Conservation (phyloP, 1,140 invertebrate species). For the Homarus americanus region DNA sequence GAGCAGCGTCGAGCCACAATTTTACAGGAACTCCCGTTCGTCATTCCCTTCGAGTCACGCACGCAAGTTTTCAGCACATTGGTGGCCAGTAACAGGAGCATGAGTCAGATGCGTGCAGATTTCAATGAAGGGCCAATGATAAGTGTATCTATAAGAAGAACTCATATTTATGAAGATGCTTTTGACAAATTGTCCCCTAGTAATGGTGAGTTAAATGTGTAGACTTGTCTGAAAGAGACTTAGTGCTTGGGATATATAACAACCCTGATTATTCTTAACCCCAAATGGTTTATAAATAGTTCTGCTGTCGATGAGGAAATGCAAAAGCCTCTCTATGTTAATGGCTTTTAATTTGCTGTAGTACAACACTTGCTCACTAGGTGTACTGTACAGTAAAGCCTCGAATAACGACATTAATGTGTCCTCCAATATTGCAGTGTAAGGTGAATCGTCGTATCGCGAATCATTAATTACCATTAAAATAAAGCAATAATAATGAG, state of each 20-base stretch:
- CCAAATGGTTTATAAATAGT: neutral
- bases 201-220: conserved; percentile 86
- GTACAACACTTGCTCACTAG: too few relatives aligned
- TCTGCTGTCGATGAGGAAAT: neutral
- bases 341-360: too few relatives aligned
- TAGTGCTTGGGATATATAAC: neutral
- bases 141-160: conserved; percentile 89
- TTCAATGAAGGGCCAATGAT: conserved; percentile 79
- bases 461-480: too few relatives aligned
- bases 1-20: conserved; percentile 93
- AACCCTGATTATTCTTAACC: too few relatives aligned
- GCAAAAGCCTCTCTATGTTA: neutral
- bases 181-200: conserved; percentile 94
- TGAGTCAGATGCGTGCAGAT: conserved; percentile 65
- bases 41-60: conserved; percentile 92
- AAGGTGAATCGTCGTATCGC: too few relatives aligned
- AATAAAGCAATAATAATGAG: too few relatives aligned
- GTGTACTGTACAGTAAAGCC: too few relatives aligned
- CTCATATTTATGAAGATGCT: conserved; percentile 98
- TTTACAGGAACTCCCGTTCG: conserved; percentile 94
- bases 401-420: too few relatives aligned
- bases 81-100: conserved; percentile 82
- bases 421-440: too few relatives aligned
- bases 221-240: too few relatives aligned
- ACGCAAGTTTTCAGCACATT: conserved; percentile 88